Conservation (phyloP, 2,888 invertebrate genomes). For the Thereva unica region DNA sequence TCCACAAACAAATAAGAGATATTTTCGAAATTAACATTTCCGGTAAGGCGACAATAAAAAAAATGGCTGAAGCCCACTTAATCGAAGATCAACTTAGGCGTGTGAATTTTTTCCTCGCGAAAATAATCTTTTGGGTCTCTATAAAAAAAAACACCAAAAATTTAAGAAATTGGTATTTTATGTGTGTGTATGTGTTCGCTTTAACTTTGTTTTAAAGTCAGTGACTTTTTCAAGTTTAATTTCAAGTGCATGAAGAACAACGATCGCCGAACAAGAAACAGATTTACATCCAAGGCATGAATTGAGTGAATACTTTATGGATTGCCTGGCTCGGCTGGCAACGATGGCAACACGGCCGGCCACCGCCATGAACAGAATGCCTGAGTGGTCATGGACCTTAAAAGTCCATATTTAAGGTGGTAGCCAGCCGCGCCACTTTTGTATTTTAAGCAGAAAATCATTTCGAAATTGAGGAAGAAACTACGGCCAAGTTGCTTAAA, state of each 20-base stretch:
- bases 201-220: not conserved
- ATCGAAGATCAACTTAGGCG: too few species aligned
- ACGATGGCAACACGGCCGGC: constrained; percentile 25
- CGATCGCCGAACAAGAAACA: constrained; percentile 10
- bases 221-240: constrained; percentile 24
- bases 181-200: too few species aligned
- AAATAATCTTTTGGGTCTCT: too few species aligned
- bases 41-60: too few species aligned
- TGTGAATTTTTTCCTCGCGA: too few species aligned
- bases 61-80: too few species aligned
- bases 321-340: not conserved
- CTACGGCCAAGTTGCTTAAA: constrained; percentile 21
- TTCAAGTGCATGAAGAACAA: constrained; percentile 4
- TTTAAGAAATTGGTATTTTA: too few species aligned
- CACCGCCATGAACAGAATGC: constrained; percentile 28
- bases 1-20: too few species aligned
- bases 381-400: constrained; percentile 32
- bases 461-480: constrained; percentile 26
- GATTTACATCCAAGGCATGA: constrained; percentile 33
- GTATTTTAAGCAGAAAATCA: constrained; percentile 10
- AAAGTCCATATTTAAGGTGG: constrained; percentile 18
- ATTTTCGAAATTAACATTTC: too few species aligned
- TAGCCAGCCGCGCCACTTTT: constrained; percentile 13
- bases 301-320: constrained; percentile 29
- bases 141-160: too few species aligned